Evolutionary conservation across 2,797 vertebrate genomes (phyloP), one percentile per base, ranked within the genome.

Genomic region (Amblyopsis hoosieri): DNA sequence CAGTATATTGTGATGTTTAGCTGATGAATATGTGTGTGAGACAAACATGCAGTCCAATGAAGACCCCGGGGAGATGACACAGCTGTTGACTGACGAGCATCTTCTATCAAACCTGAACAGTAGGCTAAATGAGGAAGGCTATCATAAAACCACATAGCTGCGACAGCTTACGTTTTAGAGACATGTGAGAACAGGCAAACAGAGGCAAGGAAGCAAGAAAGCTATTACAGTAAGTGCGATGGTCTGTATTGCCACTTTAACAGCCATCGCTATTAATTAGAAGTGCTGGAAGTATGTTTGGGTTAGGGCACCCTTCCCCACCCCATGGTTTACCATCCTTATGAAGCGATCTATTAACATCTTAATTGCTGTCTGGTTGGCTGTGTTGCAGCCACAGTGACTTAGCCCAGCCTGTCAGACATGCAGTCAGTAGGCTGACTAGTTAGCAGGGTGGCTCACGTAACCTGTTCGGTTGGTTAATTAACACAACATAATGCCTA

Each of bases 261-360:
- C 87, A 89, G 75, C 81, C 72, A 82, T 83, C 69, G 23, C 71
- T 85, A 86, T 85, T 89, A 89, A 90, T 89, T 88, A 87, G 76
- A 85, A 81, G 84, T 79, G 82, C 74, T 76, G 60, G 68, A 87
- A 89, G 89, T 87, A 76, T 82, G 85, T 84, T 84, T 79, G 70
- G 71, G 74, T 86, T 81, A 76, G 69, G 69, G 58, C 67, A 55
- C 48, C 15, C 66, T 71, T 53, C 23, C 57, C 75, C 73, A 54
- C 66, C 64, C 54, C 62, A 64, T 8, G 62, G 56, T 81, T 84
- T 79, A 76, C 75, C 62, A 54, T 83, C 80, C 73, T 77, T 85
- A 88, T 82, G 78, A 86, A 86, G 82, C 79, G 85, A 87, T 90
- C 78, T 78, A 79, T 86, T 87, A 89, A 88, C 84, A 66, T 81